Percentiles rank a stretch among this genome's conserved stretches.
These are phyloP conservation scores for Meriones unguiculatus DNA, from an alignment of 2,113 vertebrate species.

Conservation along the genomic window DNA sequence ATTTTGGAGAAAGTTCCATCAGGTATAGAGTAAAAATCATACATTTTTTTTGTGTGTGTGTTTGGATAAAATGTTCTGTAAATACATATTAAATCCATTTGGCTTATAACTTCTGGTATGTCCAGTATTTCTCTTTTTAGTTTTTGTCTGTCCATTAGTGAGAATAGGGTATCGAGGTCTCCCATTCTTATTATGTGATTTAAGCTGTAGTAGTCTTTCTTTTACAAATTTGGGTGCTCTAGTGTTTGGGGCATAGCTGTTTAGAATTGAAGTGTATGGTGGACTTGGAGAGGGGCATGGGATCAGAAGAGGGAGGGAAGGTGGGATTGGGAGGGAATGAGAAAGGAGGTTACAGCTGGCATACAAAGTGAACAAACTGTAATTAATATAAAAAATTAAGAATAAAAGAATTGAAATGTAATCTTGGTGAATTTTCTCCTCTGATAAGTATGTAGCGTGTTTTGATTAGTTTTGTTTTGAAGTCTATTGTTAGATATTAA, in stretches of 20 bases:
- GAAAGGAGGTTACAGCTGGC: too few relatives aligned
- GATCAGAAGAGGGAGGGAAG: too few relatives aligned
- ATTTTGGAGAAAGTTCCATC: not conserved
- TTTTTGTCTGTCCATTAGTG: too few relatives aligned
- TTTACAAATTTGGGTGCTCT: not conserved
- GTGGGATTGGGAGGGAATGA: too few relatives aligned
- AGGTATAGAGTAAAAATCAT: not conserved
- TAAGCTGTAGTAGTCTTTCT: not conserved
- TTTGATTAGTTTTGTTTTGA: not conserved
- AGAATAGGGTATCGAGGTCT: too few relatives aligned
- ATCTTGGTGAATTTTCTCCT: not conserved
- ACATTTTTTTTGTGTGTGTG: not conserved
- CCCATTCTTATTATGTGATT: too few relatives aligned
- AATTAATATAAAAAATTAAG: too few relatives aligned
- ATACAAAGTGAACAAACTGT: too few relatives aligned
- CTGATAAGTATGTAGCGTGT: not conserved
- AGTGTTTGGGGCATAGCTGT: not conserved
- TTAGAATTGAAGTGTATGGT: not conserved
- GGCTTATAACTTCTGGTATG: too few relatives aligned
- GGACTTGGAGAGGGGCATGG: not conserved
- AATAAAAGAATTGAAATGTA: not conserved
- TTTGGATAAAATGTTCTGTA: not conserved
- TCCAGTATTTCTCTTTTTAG: too few relatives aligned
- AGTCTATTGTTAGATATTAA: not conserved
- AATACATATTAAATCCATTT: too few relatives aligned